phyloP scores from a whole-genome alignment of 2,113 vertebrate species.

The Archocentrus centrarchus region DNA sequence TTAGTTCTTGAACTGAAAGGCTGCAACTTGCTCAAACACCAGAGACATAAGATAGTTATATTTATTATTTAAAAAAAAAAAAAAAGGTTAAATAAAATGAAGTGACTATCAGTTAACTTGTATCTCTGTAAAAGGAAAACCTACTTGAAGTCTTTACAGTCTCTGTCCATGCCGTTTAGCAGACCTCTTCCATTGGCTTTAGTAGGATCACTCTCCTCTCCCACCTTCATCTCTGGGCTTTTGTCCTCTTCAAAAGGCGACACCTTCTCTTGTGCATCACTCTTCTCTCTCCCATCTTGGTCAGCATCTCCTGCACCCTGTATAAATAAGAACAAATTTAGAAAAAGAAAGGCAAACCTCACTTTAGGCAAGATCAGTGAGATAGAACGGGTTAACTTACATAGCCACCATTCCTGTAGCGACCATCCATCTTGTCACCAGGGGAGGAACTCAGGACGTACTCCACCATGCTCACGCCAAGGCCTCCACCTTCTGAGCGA shows the following conservation, averaged over 20 bases:
- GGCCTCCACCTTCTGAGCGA: conserved; percentile 96
- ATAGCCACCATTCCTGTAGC: conserved; percentile 96
- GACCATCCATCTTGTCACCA: conserved; percentile 96
- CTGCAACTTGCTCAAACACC: neutral
- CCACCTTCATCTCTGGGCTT: conserved; percentile 93
- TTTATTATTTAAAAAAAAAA: no score
- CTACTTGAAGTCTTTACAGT: conserved; percentile 99
- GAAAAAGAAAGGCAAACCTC: neutral
- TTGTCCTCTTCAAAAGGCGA: conserved; percentile 97
- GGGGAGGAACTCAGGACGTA: conserved; percentile 98
- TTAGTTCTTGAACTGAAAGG: neutral
- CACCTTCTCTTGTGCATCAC: conserved; percentile 91
- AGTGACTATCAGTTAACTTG: neutral
- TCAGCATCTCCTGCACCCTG: conserved; percentile 94
- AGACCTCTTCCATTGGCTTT: conserved; percentile 95
- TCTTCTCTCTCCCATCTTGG: conserved; percentile 93
- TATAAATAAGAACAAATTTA: neutral
- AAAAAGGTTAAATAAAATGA: no score
- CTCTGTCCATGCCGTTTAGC: conserved; percentile 96
- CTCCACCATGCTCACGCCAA: conserved; percentile 99
- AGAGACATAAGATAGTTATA: neutral
- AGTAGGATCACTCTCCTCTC: conserved; percentile 89
- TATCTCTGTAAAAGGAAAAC: conserved; percentile 11
- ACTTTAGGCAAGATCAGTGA: neutral
- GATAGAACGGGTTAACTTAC: conserved; percentile 81